Conservation (phyloP, 1,140 invertebrate genomes). For the Trinorchestia longiramus region DNA sequence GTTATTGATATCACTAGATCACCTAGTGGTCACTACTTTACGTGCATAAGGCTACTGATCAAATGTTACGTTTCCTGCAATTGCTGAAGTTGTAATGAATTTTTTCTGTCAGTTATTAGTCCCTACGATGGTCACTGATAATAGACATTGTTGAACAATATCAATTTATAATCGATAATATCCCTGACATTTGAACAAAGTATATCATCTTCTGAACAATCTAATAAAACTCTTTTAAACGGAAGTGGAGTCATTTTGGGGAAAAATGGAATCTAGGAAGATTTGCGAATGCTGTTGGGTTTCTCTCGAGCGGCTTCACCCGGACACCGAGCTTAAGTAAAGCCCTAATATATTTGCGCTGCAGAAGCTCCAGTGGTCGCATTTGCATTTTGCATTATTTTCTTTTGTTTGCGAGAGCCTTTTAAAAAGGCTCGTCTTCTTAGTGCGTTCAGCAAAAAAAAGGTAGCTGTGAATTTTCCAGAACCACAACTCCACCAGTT, state of each 20-base stretch:
- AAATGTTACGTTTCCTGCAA: too few relatives aligned
- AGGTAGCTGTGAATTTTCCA: background rate
- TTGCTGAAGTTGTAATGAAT: too few relatives aligned
- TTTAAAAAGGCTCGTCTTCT: background rate
- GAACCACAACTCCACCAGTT: background rate
- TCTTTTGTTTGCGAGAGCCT: background rate
- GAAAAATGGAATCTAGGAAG: background rate
- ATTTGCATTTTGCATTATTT: constrained; percentile 10
- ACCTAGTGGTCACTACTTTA: too few relatives aligned
- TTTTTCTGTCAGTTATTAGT: too few relatives aligned
- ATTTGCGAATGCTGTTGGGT: background rate
- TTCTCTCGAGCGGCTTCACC: background rate
- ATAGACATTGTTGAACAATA: background rate
- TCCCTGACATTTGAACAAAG: background rate
- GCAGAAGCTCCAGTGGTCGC: background rate
- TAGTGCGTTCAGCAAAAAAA: background rate
- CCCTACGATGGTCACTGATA: too few relatives aligned
- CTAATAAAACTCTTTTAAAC: background rate
- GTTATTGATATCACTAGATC: too few relatives aligned
- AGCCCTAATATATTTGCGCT: background rate
- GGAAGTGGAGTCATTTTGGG: background rate
- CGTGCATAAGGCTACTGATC: too few relatives aligned
- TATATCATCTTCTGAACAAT: background rate
- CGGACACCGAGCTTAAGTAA: background rate
- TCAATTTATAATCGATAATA: background rate